These are phyloP conservation scores for Acrobasis suavella DNA, from an alignment of 2,888 invertebrate species.

Conservation along the genomic window DNA sequence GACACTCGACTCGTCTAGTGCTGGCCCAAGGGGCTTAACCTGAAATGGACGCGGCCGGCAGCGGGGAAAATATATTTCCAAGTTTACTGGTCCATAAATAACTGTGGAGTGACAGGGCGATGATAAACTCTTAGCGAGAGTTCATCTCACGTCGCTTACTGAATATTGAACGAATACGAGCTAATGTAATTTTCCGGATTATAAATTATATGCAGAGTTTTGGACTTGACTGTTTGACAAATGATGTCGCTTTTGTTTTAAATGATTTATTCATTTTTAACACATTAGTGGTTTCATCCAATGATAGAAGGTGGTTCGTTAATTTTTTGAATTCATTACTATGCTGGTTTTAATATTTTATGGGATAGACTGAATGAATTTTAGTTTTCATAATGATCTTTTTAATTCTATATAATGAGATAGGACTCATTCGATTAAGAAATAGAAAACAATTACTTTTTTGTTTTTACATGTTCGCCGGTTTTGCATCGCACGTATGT, in stretches of 20 bases:
- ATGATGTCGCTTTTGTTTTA: conserved; percentile 22
- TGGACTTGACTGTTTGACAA: conserved; percentile 16
- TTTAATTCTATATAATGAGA: too few species aligned
- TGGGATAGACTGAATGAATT: too few species aligned
- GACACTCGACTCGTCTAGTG: conserved; percentile 79
- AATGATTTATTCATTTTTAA: neutral
- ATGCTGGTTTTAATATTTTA: too few species aligned
- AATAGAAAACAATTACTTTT: too few species aligned
- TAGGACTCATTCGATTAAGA: too few species aligned
- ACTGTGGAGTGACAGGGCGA: conserved; percentile 78
- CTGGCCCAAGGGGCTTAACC: conserved; percentile 79
- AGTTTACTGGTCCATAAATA: conserved; percentile 82
- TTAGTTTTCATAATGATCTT: too few species aligned
- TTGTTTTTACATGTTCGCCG: too few species aligned
- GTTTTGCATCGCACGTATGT: too few species aligned
- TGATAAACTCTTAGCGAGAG: conserved; percentile 75
- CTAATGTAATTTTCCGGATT: conserved; percentile 52
- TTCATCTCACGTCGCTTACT: conserved; percentile 74
- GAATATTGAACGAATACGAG: conserved; percentile 68
- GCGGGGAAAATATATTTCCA: conserved; percentile 80
- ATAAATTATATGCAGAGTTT: conserved; percentile 29
- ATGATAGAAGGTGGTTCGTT: too few species aligned
- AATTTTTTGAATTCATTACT: too few species aligned
- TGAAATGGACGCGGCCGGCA: conserved; percentile 78
- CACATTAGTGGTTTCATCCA: neutral